Percentiles rank a stretch among this genome's conserved stretches.
Conservation (phyloP, 2,888 invertebrate species). For the Dynastes tityus region DNA sequence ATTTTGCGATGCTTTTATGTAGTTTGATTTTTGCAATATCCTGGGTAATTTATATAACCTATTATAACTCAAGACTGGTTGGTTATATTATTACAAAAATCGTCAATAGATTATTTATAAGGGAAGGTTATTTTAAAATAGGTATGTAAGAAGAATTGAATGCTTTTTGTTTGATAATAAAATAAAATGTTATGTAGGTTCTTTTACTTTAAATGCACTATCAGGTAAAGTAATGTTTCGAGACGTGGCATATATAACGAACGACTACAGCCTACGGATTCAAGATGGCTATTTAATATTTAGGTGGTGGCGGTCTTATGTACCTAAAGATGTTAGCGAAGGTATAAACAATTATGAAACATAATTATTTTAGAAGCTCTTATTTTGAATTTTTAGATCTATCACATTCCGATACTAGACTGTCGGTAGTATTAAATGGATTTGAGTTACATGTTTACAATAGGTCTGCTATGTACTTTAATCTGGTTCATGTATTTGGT, state of each 20-base stretch:
- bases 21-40: conserved; percentile 87
- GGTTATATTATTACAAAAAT: conserved; percentile 92
- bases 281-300: conserved; percentile 99
- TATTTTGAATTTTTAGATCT: conserved; percentile 77
- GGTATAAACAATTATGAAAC: conserved; percentile 72
- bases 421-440: conserved; percentile 93
- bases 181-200: conserved; percentile 76
- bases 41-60: conserved; percentile 95
- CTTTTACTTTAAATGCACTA: conserved; percentile 94
- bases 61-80: conserved; percentile 94
- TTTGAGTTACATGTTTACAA: conserved; percentile 97
- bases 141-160: conserved; percentile 73
- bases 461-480: conserved; percentile 88
- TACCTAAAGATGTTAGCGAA: conserved; percentile 95
- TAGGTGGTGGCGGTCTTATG: conserved; percentile 97
- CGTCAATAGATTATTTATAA: conserved; percentile 88
- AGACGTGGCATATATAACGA: conserved; percentile 94
- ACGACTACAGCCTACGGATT: conserved; percentile 92
- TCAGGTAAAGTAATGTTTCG: conserved; percentile 99
- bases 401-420: conserved; percentile 93
- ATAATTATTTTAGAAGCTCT: conserved; percentile 57
- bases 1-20: conserved; percentile 83
- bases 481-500: conserved; percentile 91
- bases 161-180: neutral
- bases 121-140: conserved; percentile 91